Percentiles rank a stretch among this genome's conserved stretches.
These are phyloP conservation scores for Sinelater perroti DNA, from an alignment of 2,888 invertebrate species.

Conservation along the genomic window DNA sequence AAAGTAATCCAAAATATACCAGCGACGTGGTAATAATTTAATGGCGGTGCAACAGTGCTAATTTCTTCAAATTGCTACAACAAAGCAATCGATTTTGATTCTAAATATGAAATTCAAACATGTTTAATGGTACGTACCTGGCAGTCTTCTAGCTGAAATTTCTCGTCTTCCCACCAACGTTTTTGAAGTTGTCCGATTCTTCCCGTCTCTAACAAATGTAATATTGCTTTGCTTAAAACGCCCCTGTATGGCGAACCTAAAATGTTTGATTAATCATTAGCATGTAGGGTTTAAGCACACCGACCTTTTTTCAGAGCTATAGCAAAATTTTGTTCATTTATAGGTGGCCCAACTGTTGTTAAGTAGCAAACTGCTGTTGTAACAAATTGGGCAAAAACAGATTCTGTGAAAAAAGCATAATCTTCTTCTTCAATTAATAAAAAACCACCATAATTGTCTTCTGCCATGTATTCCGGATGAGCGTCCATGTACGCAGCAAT, in stretches of 20 bases:
- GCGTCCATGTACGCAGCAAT: constrained; percentile 51
- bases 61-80: constrained; percentile 39
- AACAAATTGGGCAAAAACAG: constrained; percentile 83
- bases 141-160: constrained; percentile 71
- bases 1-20: constrained; percentile 81
- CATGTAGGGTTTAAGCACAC: background rate
- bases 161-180: constrained; percentile 81
- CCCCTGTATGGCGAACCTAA: constrained; percentile 71
- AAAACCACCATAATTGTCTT: constrained; percentile 52
- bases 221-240: constrained; percentile 74
- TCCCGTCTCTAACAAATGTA: constrained; percentile 78
- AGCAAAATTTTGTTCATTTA: constrained; percentile 71
- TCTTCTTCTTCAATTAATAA: constrained; percentile 44
- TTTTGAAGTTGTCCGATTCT: constrained; percentile 73
- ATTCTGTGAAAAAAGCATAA: constrained; percentile 57
- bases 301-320: constrained; percentile 53
- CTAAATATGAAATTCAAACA: too few relatives aligned
- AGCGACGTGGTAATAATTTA: constrained; percentile 80
- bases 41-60: constrained; percentile 43
- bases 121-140: too few relatives aligned
- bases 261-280: constrained; percentile 10
- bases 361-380: constrained; percentile 79
- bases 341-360: constrained; percentile 72
- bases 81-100: background rate
- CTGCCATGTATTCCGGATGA: constrained; percentile 53